Evolutionary conservation across 2,113 vertebrate species (phyloP).

Genomic region (Antechinus flavipes): DNA sequence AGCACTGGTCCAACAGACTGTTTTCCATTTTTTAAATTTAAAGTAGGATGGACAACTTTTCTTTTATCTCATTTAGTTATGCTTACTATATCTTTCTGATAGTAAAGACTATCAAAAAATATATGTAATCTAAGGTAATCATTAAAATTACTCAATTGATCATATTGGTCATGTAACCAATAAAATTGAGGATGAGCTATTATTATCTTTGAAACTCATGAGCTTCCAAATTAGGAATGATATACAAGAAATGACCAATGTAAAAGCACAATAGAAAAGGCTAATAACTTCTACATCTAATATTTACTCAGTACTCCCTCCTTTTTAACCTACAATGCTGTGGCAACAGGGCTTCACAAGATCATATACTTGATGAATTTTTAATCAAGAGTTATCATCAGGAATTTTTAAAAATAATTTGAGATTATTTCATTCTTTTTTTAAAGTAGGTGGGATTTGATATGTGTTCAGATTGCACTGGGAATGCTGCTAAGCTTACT

Average conservation of each 20-base stretch:
- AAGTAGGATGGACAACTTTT: background rate
- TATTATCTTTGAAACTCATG: background rate
- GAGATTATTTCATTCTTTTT: background rate
- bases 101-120: background rate
- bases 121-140: background rate
- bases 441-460: constrained; percentile 78
- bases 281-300: background rate
- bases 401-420: constrained; percentile 14
- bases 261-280: background rate
- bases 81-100: background rate
- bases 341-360: background rate
- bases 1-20: background rate
- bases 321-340: background rate
- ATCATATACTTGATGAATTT: constrained; percentile 47
- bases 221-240: background rate
- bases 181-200: background rate
- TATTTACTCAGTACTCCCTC: background rate
- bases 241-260: background rate
- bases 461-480: constrained; percentile 81
- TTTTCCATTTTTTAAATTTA: constrained; percentile 8
- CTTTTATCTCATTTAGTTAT: background rate
- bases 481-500: constrained; percentile 80
- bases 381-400: constrained; percentile 24
- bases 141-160: background rate
- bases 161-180: background rate